Evolutionary conservation across 2,113 vertebrate genomes (phyloP).

Genomic region (Gymnarchus niloticus): DNA sequence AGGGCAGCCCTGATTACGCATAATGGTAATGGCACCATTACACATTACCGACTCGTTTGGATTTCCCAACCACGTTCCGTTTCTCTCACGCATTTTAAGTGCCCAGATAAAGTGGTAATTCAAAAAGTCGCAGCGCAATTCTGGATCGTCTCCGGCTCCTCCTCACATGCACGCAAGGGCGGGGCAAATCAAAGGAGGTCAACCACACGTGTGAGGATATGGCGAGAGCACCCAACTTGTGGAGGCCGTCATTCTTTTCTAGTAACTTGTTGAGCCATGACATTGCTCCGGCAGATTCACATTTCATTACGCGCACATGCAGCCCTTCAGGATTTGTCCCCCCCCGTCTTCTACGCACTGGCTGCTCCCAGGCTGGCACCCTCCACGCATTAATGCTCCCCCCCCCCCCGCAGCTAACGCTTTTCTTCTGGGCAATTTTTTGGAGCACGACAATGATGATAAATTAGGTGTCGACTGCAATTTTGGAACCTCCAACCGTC

Average conservation of each 20-base stretch:
- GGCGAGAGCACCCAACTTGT: neutral
- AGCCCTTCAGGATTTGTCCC: constrained; percentile 22
- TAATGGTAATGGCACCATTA: neutral
- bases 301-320: constrained; percentile 29
- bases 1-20: neutral
- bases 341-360: neutral
- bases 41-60: neutral
- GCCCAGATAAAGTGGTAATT: neutral
- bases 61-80: neutral
- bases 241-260: neutral
- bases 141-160: neutral
- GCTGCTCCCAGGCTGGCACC: neutral
- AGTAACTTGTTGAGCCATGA: constrained; percentile 38
- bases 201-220: neutral
- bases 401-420: constrained; percentile 40
- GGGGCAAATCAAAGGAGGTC: neutral
- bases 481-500: constrained; percentile 26
- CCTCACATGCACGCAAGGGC: neutral
- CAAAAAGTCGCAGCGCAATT: neutral
- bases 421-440: constrained; percentile 47
- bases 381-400: neutral
- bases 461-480: constrained; percentile 43
- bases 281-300: constrained; percentile 28
- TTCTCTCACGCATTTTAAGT: neutral
- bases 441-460: constrained; percentile 37